Base-by-base conservation (phyloP, 2,888 invertebrate species). In the Axea sp. region DNA sequence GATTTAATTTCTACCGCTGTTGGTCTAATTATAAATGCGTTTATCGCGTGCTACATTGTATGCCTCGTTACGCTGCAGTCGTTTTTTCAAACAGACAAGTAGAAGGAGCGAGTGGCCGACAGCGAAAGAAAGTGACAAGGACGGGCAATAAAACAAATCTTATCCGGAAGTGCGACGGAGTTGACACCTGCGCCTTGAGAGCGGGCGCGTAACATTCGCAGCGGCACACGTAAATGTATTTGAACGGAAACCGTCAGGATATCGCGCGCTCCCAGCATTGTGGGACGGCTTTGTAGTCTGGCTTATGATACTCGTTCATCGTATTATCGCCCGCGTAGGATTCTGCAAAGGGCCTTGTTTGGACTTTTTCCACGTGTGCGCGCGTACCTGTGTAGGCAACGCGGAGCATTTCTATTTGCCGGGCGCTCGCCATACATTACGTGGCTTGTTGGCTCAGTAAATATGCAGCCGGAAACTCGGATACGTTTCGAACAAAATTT, bases 261-360 rank as follows among this genome's bases (percentile, higher is more conserved):
- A 84, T 82, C 83, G 75, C 79, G 74, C 79, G 80, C 82, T 85
- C 84, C 80, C 84, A 83, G 81, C 83, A 85, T 84, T 85, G 84
- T 84, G 78, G 80, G 80, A 76, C 77, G 71, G 80, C 83, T 83
- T 82, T 82, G 82, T 83, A 80, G 79, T 82, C 82, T 81, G 77
- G 75, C 71, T 53, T 41, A 19, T 57, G 57, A 65, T 55, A 55
- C 49, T 45, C 22, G 39, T 31, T 57, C 41, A 35, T 24, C 26
- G 47, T 35, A 47, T 39, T 51, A 72, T 51, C 71, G 60, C 57
- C 17, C 0, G 59, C 31, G 45, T 35, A 15, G 39, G 62, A 51
- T 60, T 49, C 53, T 47, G 67, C 37, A 35, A 37, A 37, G 41
- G 60, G 37, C 47, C 64, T 62, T 62, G 73, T 73, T 67, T 55